These are phyloP conservation scores for Parauchenoglanis ngamensis DNA, from an alignment of 2,797 vertebrate species.

Conservation along the genomic window DNA sequence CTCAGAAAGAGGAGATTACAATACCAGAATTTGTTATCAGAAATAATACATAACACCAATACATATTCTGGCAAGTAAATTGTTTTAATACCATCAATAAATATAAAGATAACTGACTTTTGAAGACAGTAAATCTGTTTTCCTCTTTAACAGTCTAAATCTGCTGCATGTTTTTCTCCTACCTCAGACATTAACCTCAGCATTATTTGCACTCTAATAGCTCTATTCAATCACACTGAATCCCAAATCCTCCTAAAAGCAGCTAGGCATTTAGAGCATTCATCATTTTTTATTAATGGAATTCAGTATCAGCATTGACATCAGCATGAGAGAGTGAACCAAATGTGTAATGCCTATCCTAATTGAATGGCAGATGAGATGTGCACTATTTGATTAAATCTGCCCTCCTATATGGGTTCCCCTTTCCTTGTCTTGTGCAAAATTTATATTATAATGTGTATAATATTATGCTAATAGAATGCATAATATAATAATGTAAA, in stretches of 20 bases:
- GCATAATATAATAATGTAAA: not conserved
- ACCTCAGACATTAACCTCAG: not conserved
- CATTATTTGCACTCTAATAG: not conserved
- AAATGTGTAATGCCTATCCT: not conserved
- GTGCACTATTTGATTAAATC: not conserved
- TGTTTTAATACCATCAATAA: slow-evolving; percentile 25
- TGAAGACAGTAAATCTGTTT: not conserved
- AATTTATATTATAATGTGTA: too few species aligned
- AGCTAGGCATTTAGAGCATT: slow-evolving; percentile 11
- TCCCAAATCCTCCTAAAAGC: slow-evolving; percentile 16
- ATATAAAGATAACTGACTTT: slow-evolving; percentile 8
- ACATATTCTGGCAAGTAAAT: slow-evolving; percentile 18
- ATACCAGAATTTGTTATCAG: slow-evolving; percentile 2
- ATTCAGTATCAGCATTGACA: slow-evolving; percentile 14
- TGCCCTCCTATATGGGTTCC: not conserved
- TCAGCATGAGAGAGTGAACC: not conserved
- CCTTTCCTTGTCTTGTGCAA: not conserved
- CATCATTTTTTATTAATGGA: slow-evolving; percentile 9
- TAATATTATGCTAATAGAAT: too few species aligned
- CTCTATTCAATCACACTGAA: slow-evolving; percentile 6
- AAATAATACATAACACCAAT: slow-evolving; percentile 5
- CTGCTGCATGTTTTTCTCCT: slow-evolving; percentile 8
- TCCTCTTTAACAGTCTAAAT: not conserved
- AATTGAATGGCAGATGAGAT: not conserved
- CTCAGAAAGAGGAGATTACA: slow-evolving; percentile 13